Evolutionary conservation across 37 sponge, comb jelly and placozoan genomes (phyloP).

Genomic region (Dysidea cf. avara): DNA sequence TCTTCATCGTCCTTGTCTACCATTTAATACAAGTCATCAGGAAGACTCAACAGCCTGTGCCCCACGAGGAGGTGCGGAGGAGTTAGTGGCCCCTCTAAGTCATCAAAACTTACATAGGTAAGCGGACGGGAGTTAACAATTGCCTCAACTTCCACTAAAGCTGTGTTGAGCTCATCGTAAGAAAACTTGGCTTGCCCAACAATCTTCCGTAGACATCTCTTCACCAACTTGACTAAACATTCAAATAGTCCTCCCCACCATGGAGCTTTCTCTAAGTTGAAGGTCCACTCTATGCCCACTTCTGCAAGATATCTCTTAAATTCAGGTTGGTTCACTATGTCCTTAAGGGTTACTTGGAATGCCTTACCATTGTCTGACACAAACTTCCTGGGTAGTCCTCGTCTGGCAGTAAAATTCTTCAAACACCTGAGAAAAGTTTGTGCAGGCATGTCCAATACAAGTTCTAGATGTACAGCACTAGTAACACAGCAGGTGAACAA

Average conservation of each 20-base stretch:
- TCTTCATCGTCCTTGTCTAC: slow-evolving; percentile 35
- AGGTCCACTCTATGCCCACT: too few relatives aligned
- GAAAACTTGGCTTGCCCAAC: slow-evolving; percentile 41
- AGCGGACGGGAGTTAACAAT: slow-evolving; percentile 44
- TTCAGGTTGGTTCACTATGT: slow-evolving; percentile 11
- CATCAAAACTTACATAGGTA: slow-evolving; percentile 15
- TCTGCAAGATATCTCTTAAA: slow-evolving; percentile 13
- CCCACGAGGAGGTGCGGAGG: slow-evolving; percentile 49
- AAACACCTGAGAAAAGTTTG: slow-evolving; percentile 26
- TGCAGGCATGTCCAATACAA: slow-evolving; percentile 12
- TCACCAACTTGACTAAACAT: slow-evolving; percentile 26
- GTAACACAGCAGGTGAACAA: slow-evolving; percentile 25
- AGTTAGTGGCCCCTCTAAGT: slow-evolving; percentile 36
- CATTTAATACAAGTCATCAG: slow-evolving; percentile 29
- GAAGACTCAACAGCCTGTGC: slow-evolving; percentile 37
- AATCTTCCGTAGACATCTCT: slow-evolving; percentile 43
- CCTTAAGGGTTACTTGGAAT: slow-evolving; percentile 29
- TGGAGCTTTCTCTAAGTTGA: too few relatives aligned
- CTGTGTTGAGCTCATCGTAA: slow-evolving; percentile 49
- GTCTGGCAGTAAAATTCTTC: slow-evolving; percentile 50
- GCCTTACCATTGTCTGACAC: slow-evolving; percentile 53
- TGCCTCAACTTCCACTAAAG: slow-evolving; percentile 26
- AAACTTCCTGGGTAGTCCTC: slow-evolving; percentile 42
- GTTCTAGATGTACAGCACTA: slow-evolving; percentile 28
- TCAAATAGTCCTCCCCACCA: slow-evolving; percentile 66